A percentile compares a stretch with the other conserved stretches of the same genome.
Conservation (phyloP, 1,140 invertebrate genomes). For the Aphaenogaster rudis region DNA sequence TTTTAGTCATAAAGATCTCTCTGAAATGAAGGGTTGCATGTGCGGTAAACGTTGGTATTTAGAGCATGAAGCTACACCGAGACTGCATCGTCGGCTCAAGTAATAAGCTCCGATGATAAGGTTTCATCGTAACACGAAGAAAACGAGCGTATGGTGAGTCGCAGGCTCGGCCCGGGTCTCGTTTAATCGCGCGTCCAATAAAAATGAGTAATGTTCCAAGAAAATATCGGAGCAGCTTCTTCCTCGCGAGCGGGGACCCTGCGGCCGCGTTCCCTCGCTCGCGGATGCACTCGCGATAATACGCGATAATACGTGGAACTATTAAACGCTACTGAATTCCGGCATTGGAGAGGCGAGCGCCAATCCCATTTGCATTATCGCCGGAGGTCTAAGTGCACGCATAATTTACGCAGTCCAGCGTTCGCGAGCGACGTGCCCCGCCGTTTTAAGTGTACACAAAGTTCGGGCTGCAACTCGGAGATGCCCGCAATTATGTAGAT, state of each 20-base stretch:
- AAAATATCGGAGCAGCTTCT: constrained; percentile 38
- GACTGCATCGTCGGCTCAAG: constrained; percentile 35
- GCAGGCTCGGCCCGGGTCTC: constrained; percentile 14
- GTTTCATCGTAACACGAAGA: constrained; percentile 32
- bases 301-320: constrained; percentile 72
- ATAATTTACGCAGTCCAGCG: constrained; percentile 71
- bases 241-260: constrained; percentile 9
- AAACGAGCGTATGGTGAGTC: constrained; percentile 1
- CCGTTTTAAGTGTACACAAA: constrained; percentile 20
- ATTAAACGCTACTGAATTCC: constrained; percentile 72
- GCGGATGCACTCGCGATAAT: constrained; percentile 35
- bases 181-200: constrained; percentile 59
- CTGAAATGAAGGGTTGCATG: not conserved
- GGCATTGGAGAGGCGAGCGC: constrained; percentile 66
- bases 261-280: not conserved
- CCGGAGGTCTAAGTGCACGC: constrained; percentile 76
- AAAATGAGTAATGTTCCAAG: constrained; percentile 52
- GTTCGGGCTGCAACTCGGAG: constrained; percentile 28
- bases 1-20: not conserved
- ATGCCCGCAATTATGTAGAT: constrained; percentile 66
- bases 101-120: constrained; percentile 56
- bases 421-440: constrained; percentile 14
- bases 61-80: constrained; percentile 30
- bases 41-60: constrained; percentile 23
- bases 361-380: constrained; percentile 76